Conservation (phyloP, 64 coral and sea anemone species). For the Montipora cactus region DNA sequence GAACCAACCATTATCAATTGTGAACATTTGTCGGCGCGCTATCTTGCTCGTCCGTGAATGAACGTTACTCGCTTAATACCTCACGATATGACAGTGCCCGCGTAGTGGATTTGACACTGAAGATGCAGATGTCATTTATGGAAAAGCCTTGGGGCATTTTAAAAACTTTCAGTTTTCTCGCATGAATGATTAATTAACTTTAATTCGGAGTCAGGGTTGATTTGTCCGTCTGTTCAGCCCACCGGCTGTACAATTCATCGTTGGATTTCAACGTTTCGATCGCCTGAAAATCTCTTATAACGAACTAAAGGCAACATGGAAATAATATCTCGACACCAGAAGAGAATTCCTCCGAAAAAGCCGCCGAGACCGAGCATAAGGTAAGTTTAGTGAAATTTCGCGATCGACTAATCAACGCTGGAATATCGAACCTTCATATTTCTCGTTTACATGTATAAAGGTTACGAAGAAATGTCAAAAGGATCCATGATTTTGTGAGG, state of each 20-base stretch:
- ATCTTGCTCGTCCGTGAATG: too few relatives aligned
- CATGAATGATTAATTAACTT: constrained; percentile 23
- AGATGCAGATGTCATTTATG: constrained; percentile 18
- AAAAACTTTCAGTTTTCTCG: constrained; percentile 40
- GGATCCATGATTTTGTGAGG: neutral
- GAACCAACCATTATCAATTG: neutral
- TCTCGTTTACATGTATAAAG: neutral
- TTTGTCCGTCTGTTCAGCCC: neutral
- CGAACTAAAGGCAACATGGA: neutral
- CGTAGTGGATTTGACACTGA: constrained; percentile 15
- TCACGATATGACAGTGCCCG: neutral
- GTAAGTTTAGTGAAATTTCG: constrained; percentile 30
- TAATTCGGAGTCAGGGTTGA: neutral
- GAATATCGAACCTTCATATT: neutral
- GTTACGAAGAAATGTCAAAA: too few relatives aligned
- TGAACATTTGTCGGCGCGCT: neutral
- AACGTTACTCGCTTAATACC: neutral
- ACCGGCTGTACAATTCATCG: neutral
- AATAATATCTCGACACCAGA: neutral
- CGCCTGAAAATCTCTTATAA: neutral
- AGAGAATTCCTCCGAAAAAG: neutral
- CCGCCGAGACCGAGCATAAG: constrained; percentile 43
- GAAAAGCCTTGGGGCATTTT: constrained; percentile 7
- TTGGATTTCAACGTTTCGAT: neutral
- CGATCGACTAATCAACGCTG: neutral